These are phyloP conservation scores for Gadopsis marmoratus DNA, from an alignment of 2,797 vertebrate genomes.

Conservation along the genomic window DNA sequence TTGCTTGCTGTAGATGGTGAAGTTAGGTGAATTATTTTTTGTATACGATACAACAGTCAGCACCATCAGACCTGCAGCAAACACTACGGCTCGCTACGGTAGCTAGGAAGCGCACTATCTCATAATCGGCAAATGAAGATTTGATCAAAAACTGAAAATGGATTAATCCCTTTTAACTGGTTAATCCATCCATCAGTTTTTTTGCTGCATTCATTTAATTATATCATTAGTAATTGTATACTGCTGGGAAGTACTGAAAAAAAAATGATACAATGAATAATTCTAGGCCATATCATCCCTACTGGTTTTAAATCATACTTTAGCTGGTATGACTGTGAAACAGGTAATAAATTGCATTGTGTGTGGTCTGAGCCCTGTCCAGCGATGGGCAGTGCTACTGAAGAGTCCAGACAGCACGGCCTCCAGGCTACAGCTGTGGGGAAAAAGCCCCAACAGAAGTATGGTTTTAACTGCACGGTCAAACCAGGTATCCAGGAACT, in stretches of 20 bases:
- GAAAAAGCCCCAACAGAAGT: slow-evolving; percentile 25
- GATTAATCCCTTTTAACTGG: not conserved
- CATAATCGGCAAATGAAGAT: not conserved
- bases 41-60: too few species aligned
- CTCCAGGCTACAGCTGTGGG: slow-evolving; percentile 21
- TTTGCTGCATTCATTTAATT: not conserved
- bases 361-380: slow-evolving; percentile 19
- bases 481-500: not conserved
- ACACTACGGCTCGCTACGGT: not conserved
- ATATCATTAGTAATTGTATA: not conserved
- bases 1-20: not conserved
- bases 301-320: not conserved
- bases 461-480: not conserved
- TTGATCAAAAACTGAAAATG: not conserved
- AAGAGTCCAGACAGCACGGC: slow-evolving; percentile 29
- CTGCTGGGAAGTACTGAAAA: not conserved
- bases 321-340: not conserved
- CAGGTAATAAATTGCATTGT: not conserved
- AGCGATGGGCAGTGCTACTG: slow-evolving; percentile 3
- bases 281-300: not conserved
- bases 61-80: not conserved
- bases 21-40: too few species aligned
- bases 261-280: not conserved
- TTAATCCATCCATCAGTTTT: not conserved
- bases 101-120: not conserved